Percentiles rank a stretch among this genome's conserved stretches.
Evolutionary conservation across 2,888 invertebrate species (phyloP).

Genomic region (Empis livida): DNA sequence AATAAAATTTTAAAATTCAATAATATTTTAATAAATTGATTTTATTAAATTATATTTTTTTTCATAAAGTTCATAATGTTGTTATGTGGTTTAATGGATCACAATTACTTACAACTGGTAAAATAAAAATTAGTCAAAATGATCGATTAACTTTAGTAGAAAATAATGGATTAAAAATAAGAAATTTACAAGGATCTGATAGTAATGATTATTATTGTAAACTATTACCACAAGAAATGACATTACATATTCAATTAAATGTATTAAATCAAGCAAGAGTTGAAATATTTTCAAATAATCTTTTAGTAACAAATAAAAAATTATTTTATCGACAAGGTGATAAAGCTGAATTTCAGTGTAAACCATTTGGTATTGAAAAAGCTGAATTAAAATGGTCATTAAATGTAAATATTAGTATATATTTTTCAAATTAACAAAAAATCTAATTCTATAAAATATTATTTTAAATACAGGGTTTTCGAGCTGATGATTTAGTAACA

Average conservation of each 20-base stretch:
- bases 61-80: slow-evolving; percentile 20
- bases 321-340: slow-evolving; percentile 29
- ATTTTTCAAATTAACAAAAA: too few relatives aligned
- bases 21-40: background rate
- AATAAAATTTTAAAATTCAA: too few relatives aligned
- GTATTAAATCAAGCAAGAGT: slow-evolving; percentile 19
- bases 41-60: background rate
- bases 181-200: slow-evolving; percentile 20
- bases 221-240: slow-evolving; percentile 23
- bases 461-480: slow-evolving; percentile 21
- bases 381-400: slow-evolving; percentile 28
- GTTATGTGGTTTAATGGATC: slow-evolving; percentile 26
- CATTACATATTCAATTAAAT: slow-evolving; percentile 18
- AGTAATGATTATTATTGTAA: slow-evolving; percentile 24
- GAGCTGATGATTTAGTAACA: slow-evolving; percentile 15
- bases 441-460: background rate
- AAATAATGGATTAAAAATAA: slow-evolving; percentile 25
- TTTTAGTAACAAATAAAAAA: slow-evolving; percentile 26
- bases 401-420: slow-evolving; percentile 19
- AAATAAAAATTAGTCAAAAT: too few relatives aligned
- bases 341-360: slow-evolving; percentile 25
- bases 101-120: slow-evolving; percentile 13
- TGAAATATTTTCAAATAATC: slow-evolving; percentile 25
- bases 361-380: slow-evolving; percentile 17
- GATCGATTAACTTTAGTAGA: slow-evolving; percentile 19